phyloP scores from a whole-genome alignment of 2,888 invertebrate species.

The Timandra comae region DNA sequence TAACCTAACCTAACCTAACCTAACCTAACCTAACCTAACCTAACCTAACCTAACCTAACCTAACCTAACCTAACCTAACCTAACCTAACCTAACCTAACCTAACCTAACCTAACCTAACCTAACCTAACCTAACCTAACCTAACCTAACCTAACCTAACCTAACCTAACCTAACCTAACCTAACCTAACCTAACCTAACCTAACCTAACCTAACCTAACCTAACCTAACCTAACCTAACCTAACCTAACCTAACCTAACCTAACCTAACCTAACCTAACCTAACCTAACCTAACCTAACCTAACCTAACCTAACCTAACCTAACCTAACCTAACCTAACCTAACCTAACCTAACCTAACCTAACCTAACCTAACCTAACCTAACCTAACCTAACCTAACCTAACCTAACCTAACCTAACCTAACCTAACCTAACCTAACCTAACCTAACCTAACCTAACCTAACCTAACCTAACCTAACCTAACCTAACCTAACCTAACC shows the following conservation, averaged over 20 bases:
- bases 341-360: constrained; percentile 16
- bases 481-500: constrained; percentile 15
- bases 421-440: constrained; percentile 19
- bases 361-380: constrained; percentile 16
- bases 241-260: constrained; percentile 16
- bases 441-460: constrained; percentile 14
- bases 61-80: constrained; percentile 11
- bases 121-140: constrained; percentile 12
- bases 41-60: constrained; percentile 11
- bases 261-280: constrained; percentile 15
- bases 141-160: constrained; percentile 10
- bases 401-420: constrained; percentile 17
- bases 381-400: constrained; percentile 18
- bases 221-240: constrained; percentile 15
- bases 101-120: constrained; percentile 11
- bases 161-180: constrained; percentile 13
- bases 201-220: constrained; percentile 16
- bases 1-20: constrained; percentile 11
- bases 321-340: constrained; percentile 15
- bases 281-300: constrained; percentile 14
- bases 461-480: constrained; percentile 14
- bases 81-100: constrained; percentile 10
- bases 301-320: constrained; percentile 13
- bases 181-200: constrained; percentile 16
- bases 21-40: constrained; percentile 11